These are phyloP conservation scores for Zaprionus obscuricornis DNA, from an alignment of 2,888 invertebrate species.

Conservation along the genomic window DNA sequence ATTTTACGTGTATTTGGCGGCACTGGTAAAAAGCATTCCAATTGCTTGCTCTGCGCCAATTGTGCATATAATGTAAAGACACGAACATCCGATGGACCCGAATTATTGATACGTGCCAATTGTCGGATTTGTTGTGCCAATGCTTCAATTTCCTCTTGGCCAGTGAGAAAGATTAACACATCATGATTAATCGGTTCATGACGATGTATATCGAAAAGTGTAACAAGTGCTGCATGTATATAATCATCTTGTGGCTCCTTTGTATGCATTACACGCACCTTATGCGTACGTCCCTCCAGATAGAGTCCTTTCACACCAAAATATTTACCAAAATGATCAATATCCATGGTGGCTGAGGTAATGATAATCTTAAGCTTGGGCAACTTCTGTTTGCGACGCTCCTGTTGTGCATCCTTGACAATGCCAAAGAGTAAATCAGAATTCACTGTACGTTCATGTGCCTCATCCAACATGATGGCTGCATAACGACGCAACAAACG, in stretches of 20 bases:
- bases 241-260: slow-evolving; percentile 92
- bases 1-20: slow-evolving; percentile 92
- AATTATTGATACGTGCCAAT: slow-evolving; percentile 85
- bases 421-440: slow-evolving; percentile 97
- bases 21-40: slow-evolving; percentile 91
- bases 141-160: slow-evolving; percentile 98
- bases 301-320: slow-evolving; percentile 95
- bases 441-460: slow-evolving; percentile 96
- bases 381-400: slow-evolving; percentile 86
- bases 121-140: slow-evolving; percentile 89
- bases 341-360: slow-evolving; percentile 99
- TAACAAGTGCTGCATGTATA: slow-evolving; percentile 91
- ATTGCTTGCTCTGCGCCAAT: slow-evolving; percentile 92
- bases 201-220: slow-evolving; percentile 94
- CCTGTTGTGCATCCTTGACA: slow-evolving; percentile 92
- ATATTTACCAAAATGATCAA: slow-evolving; percentile 95
- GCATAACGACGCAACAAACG: slow-evolving; percentile 90
- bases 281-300: slow-evolving; percentile 94
- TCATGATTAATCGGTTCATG: slow-evolving; percentile 92
- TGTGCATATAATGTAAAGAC: slow-evolving; percentile 96
- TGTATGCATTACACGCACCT: slow-evolving; percentile 90
- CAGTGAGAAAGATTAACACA: slow-evolving; percentile 96
- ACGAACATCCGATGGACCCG: slow-evolving; percentile 86
- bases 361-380: slow-evolving; percentile 90
- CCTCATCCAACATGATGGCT: slow-evolving; percentile 95